These are phyloP conservation scores for Himalopsyche kuldschensis DNA, from an alignment of 2,888 invertebrate species.

Conservation along the genomic window DNA sequence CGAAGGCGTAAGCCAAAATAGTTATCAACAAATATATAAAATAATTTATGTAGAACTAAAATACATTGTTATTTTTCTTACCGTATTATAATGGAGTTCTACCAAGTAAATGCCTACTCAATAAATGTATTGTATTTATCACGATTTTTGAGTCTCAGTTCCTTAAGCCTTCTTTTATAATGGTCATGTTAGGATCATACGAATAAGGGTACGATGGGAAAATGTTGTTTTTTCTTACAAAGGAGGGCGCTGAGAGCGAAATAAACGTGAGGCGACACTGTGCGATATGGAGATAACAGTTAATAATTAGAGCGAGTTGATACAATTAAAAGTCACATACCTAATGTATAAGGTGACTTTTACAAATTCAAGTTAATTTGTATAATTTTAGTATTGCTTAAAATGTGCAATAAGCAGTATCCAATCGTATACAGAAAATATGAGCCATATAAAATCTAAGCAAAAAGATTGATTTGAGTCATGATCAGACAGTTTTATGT, in stretches of 20 bases:
- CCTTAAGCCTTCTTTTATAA: background rate
- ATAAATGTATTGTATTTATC: background rate
- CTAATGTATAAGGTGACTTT: background rate
- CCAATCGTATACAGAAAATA: no score
- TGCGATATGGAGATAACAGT: conserved; percentile 29
- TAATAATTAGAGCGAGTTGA: conserved; percentile 26
- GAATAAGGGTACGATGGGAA: conserved; percentile 16
- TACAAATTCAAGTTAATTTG: background rate
- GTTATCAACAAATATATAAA: no score
- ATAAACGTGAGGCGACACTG: background rate
- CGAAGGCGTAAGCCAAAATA: no score
- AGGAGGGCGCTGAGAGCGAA: conserved; percentile 5
- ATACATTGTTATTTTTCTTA: no score
- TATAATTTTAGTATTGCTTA: background rate
- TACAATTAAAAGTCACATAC: conserved; percentile 12
- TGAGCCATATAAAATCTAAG: no score
- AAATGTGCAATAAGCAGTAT: no score
- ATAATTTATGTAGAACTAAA: no score
- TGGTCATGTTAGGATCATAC: conserved; percentile 11
- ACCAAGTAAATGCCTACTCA: no score
- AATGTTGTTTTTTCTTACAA: background rate
- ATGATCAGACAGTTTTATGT: no score
- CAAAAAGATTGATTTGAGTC: no score
- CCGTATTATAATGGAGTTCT: no score
- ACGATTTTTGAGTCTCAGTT: background rate